Percentiles rank a stretch among this genome's conserved stretches.
These are phyloP conservation scores for Lepilemur septentrionalis DNA, from an alignment of 2,797 vertebrate genomes.

Conservation along the genomic window DNA sequence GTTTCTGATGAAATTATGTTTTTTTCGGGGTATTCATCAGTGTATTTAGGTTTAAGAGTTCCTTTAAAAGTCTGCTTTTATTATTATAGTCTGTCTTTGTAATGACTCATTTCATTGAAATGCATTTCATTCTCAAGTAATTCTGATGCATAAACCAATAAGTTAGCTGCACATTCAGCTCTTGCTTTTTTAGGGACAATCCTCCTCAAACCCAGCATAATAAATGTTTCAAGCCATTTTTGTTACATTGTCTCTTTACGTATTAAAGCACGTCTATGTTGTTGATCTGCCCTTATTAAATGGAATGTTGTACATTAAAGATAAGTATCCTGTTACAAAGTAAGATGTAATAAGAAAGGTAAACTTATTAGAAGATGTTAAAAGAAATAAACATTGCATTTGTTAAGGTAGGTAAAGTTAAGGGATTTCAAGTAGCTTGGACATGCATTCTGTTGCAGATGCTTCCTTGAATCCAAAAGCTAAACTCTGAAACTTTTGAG, in stretches of 20 bases:
- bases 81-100: conserved; percentile 46
- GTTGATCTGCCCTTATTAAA: neutral
- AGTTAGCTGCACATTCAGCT: neutral
- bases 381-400: neutral
- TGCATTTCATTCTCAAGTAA: conserved; percentile 44
- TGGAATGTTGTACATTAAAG: neutral
- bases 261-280: neutral
- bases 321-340: neutral
- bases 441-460: neutral
- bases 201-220: neutral
- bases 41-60: neutral
- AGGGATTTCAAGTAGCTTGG: neutral
- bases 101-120: conserved; percentile 63
- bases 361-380: neutral
- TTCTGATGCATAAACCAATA: conserved; percentile 36
- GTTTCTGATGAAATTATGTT: neutral
- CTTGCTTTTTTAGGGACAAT: neutral
- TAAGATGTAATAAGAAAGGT: neutral
- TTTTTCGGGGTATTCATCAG: neutral
- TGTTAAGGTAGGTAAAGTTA: neutral
- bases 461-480: neutral
- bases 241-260: neutral
- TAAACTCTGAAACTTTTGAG: neutral
- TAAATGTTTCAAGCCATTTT: neutral
- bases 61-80: conserved; percentile 29